Base-by-base conservation (phyloP, 1,140 invertebrate genomes). In the Panagrolaimus sp. region DNA sequence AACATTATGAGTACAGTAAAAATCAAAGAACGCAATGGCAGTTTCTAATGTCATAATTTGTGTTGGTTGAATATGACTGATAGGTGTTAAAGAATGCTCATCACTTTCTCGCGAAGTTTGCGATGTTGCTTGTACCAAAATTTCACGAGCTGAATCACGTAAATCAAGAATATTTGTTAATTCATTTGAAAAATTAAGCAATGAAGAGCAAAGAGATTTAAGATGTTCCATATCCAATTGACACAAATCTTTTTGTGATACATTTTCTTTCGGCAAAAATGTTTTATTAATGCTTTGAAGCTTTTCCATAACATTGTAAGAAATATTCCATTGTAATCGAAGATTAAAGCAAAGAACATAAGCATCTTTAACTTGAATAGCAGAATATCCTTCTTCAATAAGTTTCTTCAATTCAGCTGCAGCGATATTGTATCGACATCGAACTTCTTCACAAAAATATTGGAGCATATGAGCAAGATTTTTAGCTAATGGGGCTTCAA, bases 361-460 rank as follows among this genome's bases (percentile, higher is more conserved):
- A 28, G 28, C 52, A 21, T 58, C 52, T 1, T 28, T 21, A 12
- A 58, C 2, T 21, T 58, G 52, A 7, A 28, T 6, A 4, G 52
- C 12, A 8, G 52, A 21, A 58, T 21, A 58, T 26, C 28, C 52
- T 26, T 58, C 52, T 8, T n/a, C n/a, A 28, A 58, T 28, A 21
- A 58, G 21, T 28, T 21, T 28, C 28, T 21, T 21, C 8, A 58
- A 28, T 58, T 58, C 52, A 58, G 21, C 52, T 26, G 52, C 21
- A 4, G 28, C 21, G 5, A 58, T 58, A n/a, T 21, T 58, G 17
- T 58, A 58, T 5, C 52, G 52, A 6, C 21, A 58, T 0, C 52
- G 52, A 28, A 58, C 17, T 21, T 58, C 52, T 58, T 58, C 52
- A 58, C 52, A 58, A 17, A 26, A 58, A n/a, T 12, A 58, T 58